Evolutionary conservation across 2,888 invertebrate species (phyloP).

Genomic region (Diadegma fenestrale): DNA sequence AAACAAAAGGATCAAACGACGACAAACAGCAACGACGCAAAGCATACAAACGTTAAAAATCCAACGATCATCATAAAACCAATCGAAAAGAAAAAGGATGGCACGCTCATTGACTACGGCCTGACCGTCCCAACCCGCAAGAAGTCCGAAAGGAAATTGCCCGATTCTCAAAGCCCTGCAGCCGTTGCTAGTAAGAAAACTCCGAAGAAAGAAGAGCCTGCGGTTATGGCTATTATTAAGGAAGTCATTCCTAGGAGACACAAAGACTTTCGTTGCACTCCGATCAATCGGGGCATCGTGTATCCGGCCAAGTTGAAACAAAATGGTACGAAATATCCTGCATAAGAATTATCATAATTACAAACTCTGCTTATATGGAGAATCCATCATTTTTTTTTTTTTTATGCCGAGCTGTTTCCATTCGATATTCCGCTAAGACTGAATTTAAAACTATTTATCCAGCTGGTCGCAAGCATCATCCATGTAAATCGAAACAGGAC

Average conservation of each 20-base stretch:
- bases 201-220: slow-evolving; percentile 49
- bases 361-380: neutral
- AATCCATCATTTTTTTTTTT: neutral
- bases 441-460: neutral
- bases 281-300: slow-evolving; percentile 38
- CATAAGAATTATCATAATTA: neutral
- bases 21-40: neutral
- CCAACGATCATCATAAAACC: slow-evolving; percentile 70
- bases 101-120: slow-evolving; percentile 76
- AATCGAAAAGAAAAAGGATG: slow-evolving; percentile 75
- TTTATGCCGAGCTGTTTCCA: neutral
- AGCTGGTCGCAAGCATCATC: slow-evolving; percentile 9
- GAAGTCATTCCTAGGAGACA: slow-evolving; percentile 58
- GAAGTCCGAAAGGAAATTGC: slow-evolving; percentile 66
- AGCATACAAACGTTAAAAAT: slow-evolving; percentile 55
- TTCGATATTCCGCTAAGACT: slow-evolving; percentile 16
- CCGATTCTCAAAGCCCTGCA: slow-evolving; percentile 43
- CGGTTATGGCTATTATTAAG: slow-evolving; percentile 58
- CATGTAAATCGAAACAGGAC: neutral
- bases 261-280: slow-evolving; percentile 43
- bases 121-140: slow-evolving; percentile 73
- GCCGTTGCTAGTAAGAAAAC: slow-evolving; percentile 43
- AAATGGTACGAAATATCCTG: slow-evolving; percentile 36
- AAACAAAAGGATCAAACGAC: slow-evolving; percentile 27
- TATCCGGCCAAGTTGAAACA: slow-evolving; percentile 20